Evolutionary conservation across 2,113 vertebrate genomes (phyloP).

Genomic region (Stigmatopora argus): DNA sequence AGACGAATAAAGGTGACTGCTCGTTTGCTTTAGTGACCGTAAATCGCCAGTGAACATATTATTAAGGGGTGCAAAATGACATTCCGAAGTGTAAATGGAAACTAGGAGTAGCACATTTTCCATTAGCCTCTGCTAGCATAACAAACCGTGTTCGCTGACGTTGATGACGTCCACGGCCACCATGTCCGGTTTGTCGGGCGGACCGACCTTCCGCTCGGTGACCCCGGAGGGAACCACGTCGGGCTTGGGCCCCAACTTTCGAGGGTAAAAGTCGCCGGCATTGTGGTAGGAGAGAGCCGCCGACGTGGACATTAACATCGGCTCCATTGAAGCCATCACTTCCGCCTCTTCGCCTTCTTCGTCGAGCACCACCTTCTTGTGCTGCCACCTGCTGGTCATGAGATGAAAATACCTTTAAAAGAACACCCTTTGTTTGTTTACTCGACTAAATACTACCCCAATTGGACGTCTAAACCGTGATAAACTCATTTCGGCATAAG

Average conservation of each 20-base stretch:
- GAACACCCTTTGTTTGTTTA: not conserved
- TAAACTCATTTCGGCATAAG: too few species aligned
- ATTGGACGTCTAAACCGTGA: too few species aligned
- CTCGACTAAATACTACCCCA: too few species aligned
- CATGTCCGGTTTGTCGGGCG: conserved; percentile 74
- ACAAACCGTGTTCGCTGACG: conserved; percentile 68
- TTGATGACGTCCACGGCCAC: conserved; percentile 72
- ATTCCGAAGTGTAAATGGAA: not conserved
- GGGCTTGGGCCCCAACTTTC: conserved; percentile 73
- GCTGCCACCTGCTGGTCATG: not conserved
- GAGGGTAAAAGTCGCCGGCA: conserved; percentile 68
- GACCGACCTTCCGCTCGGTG: conserved; percentile 70
- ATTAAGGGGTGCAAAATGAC: not conserved
- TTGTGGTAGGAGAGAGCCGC: conserved; percentile 57
- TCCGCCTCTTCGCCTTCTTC: conserved; percentile 19
- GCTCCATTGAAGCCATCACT: conserved; percentile 65
- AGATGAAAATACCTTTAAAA: not conserved
- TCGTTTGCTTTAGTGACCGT: not conserved
- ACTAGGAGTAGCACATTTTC: not conserved
- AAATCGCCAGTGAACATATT: not conserved
- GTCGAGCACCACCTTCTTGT: not conserved
- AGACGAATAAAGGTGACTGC: too few species aligned
- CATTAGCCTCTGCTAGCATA: conserved; percentile 57
- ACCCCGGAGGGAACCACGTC: conserved; percentile 76
- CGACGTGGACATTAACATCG: conserved; percentile 69